Evolutionary conservation across 2,797 vertebrate genomes (phyloP), one percentile per base, ranked within the genome.

Genomic region (Otus scops): DNA sequence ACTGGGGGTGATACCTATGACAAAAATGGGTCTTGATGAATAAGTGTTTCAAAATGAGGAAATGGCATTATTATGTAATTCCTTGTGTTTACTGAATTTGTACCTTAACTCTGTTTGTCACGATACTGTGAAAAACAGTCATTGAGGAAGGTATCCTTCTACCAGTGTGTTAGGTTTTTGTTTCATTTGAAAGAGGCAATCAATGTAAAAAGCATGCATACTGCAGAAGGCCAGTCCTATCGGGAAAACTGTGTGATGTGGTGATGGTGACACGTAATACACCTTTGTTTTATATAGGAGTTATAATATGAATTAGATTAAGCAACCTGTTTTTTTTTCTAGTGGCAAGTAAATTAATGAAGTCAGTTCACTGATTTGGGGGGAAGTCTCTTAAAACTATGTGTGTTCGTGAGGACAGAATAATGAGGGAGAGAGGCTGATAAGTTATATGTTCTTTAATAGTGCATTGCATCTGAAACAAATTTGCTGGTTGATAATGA

Each of bases 231-330:
- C 10, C 24, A 28, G 17, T 26, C 27, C 34, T 86, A 0, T 48
- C 1, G 3, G 73, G 24, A 18, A 39, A 77, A 59, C 9, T 50
- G 16, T 76, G 80, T 61, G 24, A 36, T 54, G 8, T 30, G 9
- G 3, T 77, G 3, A 18, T 61, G 8, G 11, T 34, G 18, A 82
- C 69, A 10, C 0, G 0, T 41, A 39, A 26, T 30, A 28, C 0
- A 2, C 14, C 20, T 57, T 67, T 70, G 19, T 39, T 88, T 89
- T 65, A 82, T 20, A 3, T 69, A 8, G 2, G 16, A 79, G 10
- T 28, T 82, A 11, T 2, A 15, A 5, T 30, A 38, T 7, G 3
- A 20, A 36, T 69, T 57, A 70, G 28, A 23, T 73, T 73, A 47
- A 76, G 6, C 8, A 63, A 14, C 16, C 4, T 20, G 15, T 1